Conservation (phyloP, 2,888 invertebrate species). For the Apodemia hepburni region DNA sequence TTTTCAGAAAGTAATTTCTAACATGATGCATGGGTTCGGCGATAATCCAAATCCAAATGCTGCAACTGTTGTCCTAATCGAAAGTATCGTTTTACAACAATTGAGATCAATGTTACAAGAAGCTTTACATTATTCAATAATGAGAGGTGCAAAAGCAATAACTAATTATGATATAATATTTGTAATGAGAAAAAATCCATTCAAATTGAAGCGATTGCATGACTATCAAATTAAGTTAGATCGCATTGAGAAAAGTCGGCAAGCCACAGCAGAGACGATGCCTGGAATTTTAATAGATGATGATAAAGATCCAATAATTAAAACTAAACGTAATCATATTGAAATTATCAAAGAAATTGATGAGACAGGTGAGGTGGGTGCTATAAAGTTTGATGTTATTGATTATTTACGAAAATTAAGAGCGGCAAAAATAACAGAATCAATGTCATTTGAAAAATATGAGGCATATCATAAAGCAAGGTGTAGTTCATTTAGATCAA, state of each 20-base stretch:
- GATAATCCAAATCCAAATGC: conserved; percentile 90
- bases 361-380: conserved; percentile 77
- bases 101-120: conserved; percentile 88
- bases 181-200: conserved; percentile 88
- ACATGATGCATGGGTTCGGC: conserved; percentile 96
- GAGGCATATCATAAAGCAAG: conserved; percentile 90
- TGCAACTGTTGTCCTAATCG: conserved; percentile 91
- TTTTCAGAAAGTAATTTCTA: conserved; percentile 86
- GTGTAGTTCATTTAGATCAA: conserved; percentile 83
- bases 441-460: conserved; percentile 81
- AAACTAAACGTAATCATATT: conserved; percentile 64
- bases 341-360: conserved; percentile 76
- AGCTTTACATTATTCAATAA: conserved; percentile 84
- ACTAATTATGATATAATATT: conserved; percentile 86
- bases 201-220: conserved; percentile 82
- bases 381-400: conserved; percentile 75
- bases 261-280: conserved; percentile 40
- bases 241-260: conserved; percentile 56
- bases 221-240: conserved; percentile 85
- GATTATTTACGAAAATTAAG: conserved; percentile 80
- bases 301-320: conserved; percentile 71
- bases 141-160: conserved; percentile 81
- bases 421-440: conserved; percentile 77
- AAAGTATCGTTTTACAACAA: conserved; percentile 91
- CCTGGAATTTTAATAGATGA: conserved; percentile 65